Evolutionary conservation across 2,113 vertebrate species (phyloP).

Genomic region (Desmodus rotundus): DNA sequence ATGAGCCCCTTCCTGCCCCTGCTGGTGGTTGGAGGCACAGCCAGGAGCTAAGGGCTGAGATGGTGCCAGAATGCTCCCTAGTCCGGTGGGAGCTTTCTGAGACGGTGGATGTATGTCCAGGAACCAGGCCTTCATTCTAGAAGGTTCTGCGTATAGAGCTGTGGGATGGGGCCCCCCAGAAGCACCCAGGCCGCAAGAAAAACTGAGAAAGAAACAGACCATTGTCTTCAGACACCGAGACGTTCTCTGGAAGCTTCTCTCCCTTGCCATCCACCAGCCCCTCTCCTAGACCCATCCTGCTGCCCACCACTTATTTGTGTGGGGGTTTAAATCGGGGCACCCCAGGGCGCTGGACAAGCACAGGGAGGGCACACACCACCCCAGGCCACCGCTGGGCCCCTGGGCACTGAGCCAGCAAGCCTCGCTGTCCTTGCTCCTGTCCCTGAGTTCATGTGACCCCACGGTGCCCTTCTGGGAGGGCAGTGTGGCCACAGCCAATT

Average conservation of each 20-base stretch:
- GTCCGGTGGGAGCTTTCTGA: background rate
- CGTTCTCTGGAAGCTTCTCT: background rate
- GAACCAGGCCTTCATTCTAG: background rate
- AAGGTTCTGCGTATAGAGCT: background rate
- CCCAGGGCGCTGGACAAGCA: too few relatives aligned
- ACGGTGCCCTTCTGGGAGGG: background rate
- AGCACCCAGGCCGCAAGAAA: background rate
- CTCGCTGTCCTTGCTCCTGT: accelerated
- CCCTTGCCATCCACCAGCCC: background rate
- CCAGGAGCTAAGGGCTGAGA: background rate
- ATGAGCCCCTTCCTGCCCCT: accelerated
- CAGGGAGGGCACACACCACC: background rate
- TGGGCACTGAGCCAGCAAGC: accelerated
- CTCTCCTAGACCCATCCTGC: background rate
- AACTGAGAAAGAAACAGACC: background rate
- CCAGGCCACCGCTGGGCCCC: too few relatives aligned
- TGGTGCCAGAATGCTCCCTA: background rate
- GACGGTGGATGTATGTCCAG: background rate
- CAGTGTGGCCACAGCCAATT: background rate
- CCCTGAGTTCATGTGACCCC: background rate
- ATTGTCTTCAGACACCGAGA: background rate
- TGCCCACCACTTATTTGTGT: accelerated
- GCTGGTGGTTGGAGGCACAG: background rate
- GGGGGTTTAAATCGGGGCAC: background rate
- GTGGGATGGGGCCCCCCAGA: background rate